phyloP scores from a whole-genome alignment of 2,113 vertebrate species.

The Phrynosoma blainvillii region DNA sequence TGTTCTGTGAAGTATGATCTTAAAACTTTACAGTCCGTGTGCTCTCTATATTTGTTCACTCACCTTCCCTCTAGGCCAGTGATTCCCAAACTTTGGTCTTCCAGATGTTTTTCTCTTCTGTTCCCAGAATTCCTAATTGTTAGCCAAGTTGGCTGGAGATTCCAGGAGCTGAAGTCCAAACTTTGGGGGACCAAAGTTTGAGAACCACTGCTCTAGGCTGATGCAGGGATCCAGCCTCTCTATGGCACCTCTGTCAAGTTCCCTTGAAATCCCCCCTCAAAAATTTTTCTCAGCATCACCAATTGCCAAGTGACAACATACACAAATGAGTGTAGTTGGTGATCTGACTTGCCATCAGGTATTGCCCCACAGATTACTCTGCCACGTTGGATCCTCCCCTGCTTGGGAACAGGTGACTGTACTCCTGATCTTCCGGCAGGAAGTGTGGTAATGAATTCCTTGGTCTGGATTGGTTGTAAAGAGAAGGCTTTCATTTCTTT shows the following conservation, averaged over 20 bases:
- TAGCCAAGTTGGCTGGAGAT: too few relatives aligned
- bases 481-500: neutral
- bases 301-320: neutral
- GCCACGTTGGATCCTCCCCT: constrained; percentile 32
- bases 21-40: neutral
- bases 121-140: too few relatives aligned
- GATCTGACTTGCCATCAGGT: neutral
- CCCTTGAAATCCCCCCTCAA: neutral
- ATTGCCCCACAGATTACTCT: neutral
- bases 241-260: neutral
- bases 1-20: neutral
- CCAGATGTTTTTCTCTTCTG: too few relatives aligned
- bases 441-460: neutral
- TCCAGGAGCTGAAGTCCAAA: too few relatives aligned
- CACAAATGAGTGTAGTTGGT: neutral
- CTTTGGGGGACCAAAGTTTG: too few relatives aligned
- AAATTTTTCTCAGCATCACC: neutral
- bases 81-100: too few relatives aligned
- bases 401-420: neutral
- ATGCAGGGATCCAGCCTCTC: neutral
- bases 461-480: neutral
- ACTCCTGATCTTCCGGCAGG: neutral
- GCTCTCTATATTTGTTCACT: neutral
- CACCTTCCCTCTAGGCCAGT: too few relatives aligned
- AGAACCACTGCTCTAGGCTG: neutral